phyloP scores from a whole-genome alignment of 2,113 vertebrate genomes.

The Micromys minutus region DNA sequence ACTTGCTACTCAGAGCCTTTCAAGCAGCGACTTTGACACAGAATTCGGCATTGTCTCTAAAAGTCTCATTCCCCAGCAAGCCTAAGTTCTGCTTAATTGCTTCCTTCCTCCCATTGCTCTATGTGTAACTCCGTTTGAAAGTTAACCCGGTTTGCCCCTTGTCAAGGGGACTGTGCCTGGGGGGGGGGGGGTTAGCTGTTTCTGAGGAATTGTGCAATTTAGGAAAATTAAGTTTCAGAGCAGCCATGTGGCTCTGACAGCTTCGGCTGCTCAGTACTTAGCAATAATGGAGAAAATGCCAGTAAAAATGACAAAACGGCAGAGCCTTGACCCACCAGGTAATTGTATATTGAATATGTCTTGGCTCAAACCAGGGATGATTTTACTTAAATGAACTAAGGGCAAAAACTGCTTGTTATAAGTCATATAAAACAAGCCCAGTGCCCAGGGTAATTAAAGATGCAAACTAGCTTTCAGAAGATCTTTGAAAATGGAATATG shows the following conservation, averaged over 20 bases:
- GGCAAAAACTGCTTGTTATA: constrained; percentile 68
- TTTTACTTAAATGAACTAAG: constrained; percentile 78
- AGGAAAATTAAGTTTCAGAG: constrained; percentile 79
- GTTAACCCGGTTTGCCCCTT: constrained; percentile 78
- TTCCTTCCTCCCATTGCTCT: constrained; percentile 57
- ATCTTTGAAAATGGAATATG: constrained; percentile 45
- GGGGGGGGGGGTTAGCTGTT: constrained; percentile 28
- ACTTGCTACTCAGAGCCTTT: constrained; percentile 4
- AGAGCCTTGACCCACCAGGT: constrained; percentile 77
- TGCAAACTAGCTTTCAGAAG: constrained; percentile 62
- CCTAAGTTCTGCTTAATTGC: constrained; percentile 70
- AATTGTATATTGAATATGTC: constrained; percentile 81
- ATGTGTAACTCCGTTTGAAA: constrained; percentile 67
- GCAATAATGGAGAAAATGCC: constrained; percentile 82
- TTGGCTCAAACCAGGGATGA: constrained; percentile 74
- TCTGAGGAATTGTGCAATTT: constrained; percentile 76
- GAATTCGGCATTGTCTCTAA: constrained; percentile 66
- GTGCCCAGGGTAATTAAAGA: constrained; percentile 75
- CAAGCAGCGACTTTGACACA: constrained; percentile 31
- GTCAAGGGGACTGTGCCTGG: constrained; percentile 62
- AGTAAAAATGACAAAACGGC: constrained; percentile 80
- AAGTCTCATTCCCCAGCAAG: constrained; percentile 50
- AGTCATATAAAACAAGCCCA: constrained; percentile 74
- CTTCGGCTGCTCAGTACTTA: constrained; percentile 78
- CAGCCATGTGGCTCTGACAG: constrained; percentile 78